Base-by-base conservation (phyloP, 2,888 invertebrate species). In the Iselma pallidipennis region DNA sequence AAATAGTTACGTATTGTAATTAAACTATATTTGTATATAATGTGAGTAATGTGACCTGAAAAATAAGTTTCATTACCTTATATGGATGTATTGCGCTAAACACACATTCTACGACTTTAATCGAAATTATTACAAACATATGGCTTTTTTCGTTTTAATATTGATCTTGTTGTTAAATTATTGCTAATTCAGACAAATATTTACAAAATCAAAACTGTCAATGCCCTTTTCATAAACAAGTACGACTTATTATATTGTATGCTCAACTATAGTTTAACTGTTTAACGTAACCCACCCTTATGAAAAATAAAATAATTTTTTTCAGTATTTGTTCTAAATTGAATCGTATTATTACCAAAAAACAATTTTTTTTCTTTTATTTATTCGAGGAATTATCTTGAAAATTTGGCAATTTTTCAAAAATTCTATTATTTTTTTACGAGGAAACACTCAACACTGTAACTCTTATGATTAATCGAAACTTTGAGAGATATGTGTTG, bases 31-130 rank as follows among this genome's bases (percentile, higher is more conserved):
- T 67, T 66, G 67, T 63, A 56, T 66, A 59, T 64, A 68, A 63
- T 67, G 63, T 71, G 70, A 71, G 69, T 73, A 70, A 68, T 62
- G 58, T 67, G 74, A 74, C 74, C 74, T 72, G 71, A 72, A 74
- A 73, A 72, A 62, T 66, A 69, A 68, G 62, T 62, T 69, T 69
- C 69, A 68, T 66, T 61, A 52, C 74, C 71, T 59, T 71, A 72
- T 74, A 71, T 65, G 73, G 74, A 57, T 52, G 65, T 61, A 66
- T 67, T 68, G 57, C 65, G 63, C 50, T 57, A 65, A 61, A 48
- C 62, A 21, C 33, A 57, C 55, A 58, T 61, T 64, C 55, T 61
- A 63, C 51, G 16, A 56, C 58, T 58, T 65, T 42, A 56, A 56
- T 61, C 59, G 31, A 55, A 62, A 57, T 63, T 49, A 57, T 48